These are phyloP conservation scores for Melanotaenia pygmaea DNA, from an alignment of 2,797 vertebrate species.

Conservation along the genomic window DNA sequence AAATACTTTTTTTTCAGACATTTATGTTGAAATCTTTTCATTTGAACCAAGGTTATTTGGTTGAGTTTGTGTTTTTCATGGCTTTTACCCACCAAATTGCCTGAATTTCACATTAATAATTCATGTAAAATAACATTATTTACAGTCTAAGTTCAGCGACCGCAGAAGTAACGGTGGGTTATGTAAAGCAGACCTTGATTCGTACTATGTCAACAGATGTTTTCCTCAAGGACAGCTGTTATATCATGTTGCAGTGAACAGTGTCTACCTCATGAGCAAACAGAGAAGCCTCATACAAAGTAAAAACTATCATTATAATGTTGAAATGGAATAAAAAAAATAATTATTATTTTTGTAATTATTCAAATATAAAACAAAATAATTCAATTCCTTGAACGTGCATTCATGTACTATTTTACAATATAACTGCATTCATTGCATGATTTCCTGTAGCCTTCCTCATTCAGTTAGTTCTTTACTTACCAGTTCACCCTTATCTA, in stretches of 20 bases:
- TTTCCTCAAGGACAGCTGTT: conserved; percentile 3
- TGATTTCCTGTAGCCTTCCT: too few relatives aligned
- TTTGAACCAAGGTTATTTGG: conserved; percentile 23
- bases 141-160: conserved; percentile 16
- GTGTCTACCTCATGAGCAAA: neutral
- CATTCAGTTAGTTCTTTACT: too few relatives aligned
- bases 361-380: too few relatives aligned
- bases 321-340: neutral
- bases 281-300: conserved; percentile 4
- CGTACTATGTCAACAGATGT: conserved; percentile 25
- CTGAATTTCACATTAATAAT: conserved; percentile 17
- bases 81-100: conserved; percentile 13
- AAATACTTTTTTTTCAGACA: neutral
- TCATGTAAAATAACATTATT: conserved; percentile 38
- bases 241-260: neutral
- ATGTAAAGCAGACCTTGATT: conserved; percentile 31
- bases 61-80: neutral
- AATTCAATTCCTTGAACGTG: too few relatives aligned
- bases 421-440: too few relatives aligned
- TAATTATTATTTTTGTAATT: too few relatives aligned
- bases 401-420: too few relatives aligned
- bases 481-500: too few relatives aligned
- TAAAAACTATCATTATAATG: neutral
- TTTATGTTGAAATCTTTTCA: neutral
- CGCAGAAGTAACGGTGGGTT: conserved; percentile 17